Evolutionary conservation across 2,797 vertebrate genomes (phyloP), one percentile per base, ranked within the genome.

Genomic region (Sciurus carolinensis): DNA sequence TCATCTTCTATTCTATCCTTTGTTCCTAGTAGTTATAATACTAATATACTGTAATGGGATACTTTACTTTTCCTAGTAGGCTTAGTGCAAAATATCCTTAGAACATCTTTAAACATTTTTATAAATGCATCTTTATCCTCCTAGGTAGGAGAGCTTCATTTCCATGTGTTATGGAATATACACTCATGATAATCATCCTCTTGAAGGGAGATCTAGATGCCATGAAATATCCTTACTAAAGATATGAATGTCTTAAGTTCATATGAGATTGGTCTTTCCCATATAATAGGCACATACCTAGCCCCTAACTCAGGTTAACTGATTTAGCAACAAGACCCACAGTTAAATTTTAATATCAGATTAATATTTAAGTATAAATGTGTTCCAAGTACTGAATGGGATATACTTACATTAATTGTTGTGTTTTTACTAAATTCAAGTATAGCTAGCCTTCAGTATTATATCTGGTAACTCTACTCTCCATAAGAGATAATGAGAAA

Each of bases 81-180:
- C 62, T 57, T 96, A 96, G 82, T 96, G 30, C 12, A 77, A 96
- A 96, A 44, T 75, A 47, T 47, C 42, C n/a, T 82, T 95, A 95
- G 57, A 95, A 96, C 30, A 88, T 80, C 72, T 94, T 94, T 84
- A 90, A 83, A 62, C 75, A 30, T 39, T 64, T 71, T 95, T 85
- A 15, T 93, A 57, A 95, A 94, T 98, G 82, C 8, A 59, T 50
- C 77, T 54, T 77, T 69, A 91, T 75, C 71, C 12, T 87, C 15
- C 47, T 94, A 64, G 64, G 67, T 50, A 97, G 79, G 54, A 30
- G 10, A 62, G 82, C n/a, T 91, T 94, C 0, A 42, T 81, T 94
- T 81, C 81, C 67, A 62, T 75, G 28, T 15, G 28, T 36, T 81
- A 22, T 73, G 30, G 6, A 87, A 71, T 44, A 80, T 36, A 87